Evolutionary conservation across 1,140 invertebrate species (phyloP).

Genomic region (Palaemon carinicauda): DNA sequence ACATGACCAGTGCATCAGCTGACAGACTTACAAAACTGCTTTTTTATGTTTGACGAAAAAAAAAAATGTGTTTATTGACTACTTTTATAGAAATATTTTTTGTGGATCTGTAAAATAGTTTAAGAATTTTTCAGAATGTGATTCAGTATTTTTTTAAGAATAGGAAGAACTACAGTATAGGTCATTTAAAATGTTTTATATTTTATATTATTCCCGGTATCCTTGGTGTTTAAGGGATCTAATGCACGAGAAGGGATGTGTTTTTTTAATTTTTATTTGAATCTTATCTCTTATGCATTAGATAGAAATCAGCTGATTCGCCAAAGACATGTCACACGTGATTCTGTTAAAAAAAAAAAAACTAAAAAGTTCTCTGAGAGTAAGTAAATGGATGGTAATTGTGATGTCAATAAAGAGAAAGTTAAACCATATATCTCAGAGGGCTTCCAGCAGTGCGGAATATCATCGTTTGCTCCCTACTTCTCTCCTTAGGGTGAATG

Average conservation of each 20-base stretch:
- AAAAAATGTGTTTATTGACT: not conserved
- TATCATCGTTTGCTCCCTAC: slow-evolving; percentile 42
- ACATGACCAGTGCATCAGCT: slow-evolving; percentile 36
- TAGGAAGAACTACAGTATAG: too few relatives aligned
- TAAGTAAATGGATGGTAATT: not conserved
- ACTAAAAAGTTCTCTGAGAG: slow-evolving; percentile 43
- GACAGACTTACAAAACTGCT: not conserved
- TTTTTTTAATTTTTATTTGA: too few relatives aligned
- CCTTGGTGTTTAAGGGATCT: too few relatives aligned
- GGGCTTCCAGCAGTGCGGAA: slow-evolving; percentile 44
- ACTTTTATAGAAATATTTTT: not conserved
- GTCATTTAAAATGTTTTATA: too few relatives aligned
- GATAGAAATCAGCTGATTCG: slow-evolving; percentile 33
- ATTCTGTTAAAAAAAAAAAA: slow-evolving; percentile 29
- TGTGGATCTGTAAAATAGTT: not conserved
- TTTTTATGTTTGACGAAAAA: not conserved
- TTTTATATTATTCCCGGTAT: too few relatives aligned
- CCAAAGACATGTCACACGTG: slow-evolving; percentile 9
- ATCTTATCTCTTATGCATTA: too few relatives aligned
- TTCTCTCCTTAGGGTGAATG: slow-evolving; percentile 49
- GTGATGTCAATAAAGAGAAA: not conserved
- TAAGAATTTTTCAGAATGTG: too few relatives aligned
- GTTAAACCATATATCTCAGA: slow-evolving; percentile 31
- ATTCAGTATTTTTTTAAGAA: too few relatives aligned
- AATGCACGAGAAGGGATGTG: too few relatives aligned